These are phyloP conservation scores for Melolontha melolontha DNA, from an alignment of 2,888 invertebrate genomes.

Conservation along the genomic window DNA sequence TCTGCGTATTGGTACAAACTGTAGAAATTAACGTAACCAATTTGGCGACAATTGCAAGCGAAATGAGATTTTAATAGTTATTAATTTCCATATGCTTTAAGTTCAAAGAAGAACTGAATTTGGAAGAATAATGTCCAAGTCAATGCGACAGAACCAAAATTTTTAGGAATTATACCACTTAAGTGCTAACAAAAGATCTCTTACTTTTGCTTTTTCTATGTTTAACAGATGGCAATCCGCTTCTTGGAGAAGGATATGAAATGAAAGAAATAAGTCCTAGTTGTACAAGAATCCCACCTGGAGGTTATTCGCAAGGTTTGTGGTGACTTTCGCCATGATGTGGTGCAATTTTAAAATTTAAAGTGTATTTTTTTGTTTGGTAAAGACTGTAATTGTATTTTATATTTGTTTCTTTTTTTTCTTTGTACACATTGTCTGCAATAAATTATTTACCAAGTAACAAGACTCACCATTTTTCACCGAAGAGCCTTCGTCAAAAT, in stretches of 20 bases:
- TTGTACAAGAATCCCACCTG: constrained; percentile 61
- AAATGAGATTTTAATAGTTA: no score
- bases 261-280: constrained; percentile 47
- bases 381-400: not conserved
- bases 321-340: constrained; percentile 54
- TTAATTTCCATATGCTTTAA: no score
- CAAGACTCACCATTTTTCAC: constrained; percentile 16
- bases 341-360: not conserved
- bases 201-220: not conserved
- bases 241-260: constrained; percentile 61
- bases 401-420: constrained; percentile 3
- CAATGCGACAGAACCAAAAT: no score
- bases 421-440: not conserved
- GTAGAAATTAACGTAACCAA: no score
- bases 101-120: no score
- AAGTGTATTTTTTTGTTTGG: no score
- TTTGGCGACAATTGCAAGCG: no score
- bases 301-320: constrained; percentile 62
- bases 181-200: not conserved
- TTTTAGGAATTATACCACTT: no score
- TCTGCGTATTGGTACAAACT: no score
- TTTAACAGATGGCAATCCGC: constrained; percentile 62
- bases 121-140: no score
- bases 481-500: not conserved
- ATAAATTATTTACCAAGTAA: not conserved